Evolutionary conservation across 1,140 invertebrate genomes (phyloP).

Genomic region (Bombus turneri): DNA sequence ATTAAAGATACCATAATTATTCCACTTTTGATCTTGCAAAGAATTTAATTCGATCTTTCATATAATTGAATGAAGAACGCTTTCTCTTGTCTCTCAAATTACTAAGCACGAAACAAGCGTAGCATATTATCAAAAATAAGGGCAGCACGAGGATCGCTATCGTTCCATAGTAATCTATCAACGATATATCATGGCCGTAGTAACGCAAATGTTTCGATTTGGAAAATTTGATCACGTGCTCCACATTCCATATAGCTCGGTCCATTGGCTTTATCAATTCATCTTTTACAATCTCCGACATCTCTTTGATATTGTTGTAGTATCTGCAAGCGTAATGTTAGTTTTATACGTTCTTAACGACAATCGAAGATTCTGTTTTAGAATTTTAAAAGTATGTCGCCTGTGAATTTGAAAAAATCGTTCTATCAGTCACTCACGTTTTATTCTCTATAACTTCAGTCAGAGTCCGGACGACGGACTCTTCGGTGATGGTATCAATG

Average conservation of each 20-base stretch:
- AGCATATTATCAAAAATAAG: neutral
- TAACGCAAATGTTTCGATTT: constrained; percentile 77
- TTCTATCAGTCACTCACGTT: constrained; percentile 65
- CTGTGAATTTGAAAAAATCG: neutral
- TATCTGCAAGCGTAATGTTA: constrained; percentile 68
- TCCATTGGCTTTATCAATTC: constrained; percentile 78
- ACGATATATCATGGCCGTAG: constrained; percentile 71
- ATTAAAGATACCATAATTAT: neutral
- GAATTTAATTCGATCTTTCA: too few relatives aligned
- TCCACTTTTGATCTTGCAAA: neutral
- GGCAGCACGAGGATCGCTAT: neutral
- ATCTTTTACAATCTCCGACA: constrained; percentile 75
- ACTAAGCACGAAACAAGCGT: neutral
- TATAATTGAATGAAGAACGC: too few relatives aligned
- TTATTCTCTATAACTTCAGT: constrained; percentile 73
- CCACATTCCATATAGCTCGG: constrained; percentile 79
- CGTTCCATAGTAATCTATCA: constrained; percentile 66
- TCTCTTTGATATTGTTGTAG: constrained; percentile 69
- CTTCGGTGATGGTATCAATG: constrained; percentile 72
- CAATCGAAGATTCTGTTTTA: neutral
- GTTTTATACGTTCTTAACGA: neutral
- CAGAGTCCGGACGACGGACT: constrained; percentile 66
- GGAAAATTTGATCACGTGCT: constrained; percentile 82
- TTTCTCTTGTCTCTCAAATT: too few relatives aligned
- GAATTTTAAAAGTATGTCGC: neutral